A percentile compares a stretch with the other conserved stretches of the same genome.
Conservation (phyloP, 1,140 invertebrate genomes). For the Metaphire vulgaris region DNA sequence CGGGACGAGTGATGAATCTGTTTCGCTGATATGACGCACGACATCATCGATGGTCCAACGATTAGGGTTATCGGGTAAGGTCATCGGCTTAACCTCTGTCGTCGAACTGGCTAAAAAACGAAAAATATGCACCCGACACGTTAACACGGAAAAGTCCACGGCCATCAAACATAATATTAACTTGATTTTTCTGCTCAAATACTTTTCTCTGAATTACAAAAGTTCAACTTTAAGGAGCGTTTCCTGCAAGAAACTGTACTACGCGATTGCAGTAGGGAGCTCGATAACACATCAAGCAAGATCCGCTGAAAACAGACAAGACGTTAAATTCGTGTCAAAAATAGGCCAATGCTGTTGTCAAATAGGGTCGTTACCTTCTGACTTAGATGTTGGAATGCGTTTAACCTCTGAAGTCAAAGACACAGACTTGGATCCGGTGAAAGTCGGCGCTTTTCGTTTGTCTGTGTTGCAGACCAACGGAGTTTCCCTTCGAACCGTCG, state of each 20-base stretch:
- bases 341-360: no score
- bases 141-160: no score
- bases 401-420: not conserved
- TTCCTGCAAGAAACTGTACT: no score
- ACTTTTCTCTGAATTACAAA: no score
- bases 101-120: not conserved
- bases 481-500: not conserved
- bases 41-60: conserved; percentile 91
- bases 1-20: conserved; percentile 71
- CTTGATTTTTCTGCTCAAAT: no score
- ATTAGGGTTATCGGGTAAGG: not conserved
- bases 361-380: not conserved
- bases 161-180: no score
- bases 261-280: no score
- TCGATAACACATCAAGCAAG: no score
- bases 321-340: no score
- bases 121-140: no score
- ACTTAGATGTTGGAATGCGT: not conserved
- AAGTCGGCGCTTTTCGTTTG: not conserved
- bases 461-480: not conserved
- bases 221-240: no score
- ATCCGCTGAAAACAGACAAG: no score
- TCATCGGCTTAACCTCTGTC: not conserved
- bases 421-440: not conserved
- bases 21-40: conserved; percentile 75